Percentiles rank a stretch among this genome's conserved stretches.
phyloP scores from a whole-genome alignment of 2,113 vertebrate genomes.

The Percina caprodes region DNA sequence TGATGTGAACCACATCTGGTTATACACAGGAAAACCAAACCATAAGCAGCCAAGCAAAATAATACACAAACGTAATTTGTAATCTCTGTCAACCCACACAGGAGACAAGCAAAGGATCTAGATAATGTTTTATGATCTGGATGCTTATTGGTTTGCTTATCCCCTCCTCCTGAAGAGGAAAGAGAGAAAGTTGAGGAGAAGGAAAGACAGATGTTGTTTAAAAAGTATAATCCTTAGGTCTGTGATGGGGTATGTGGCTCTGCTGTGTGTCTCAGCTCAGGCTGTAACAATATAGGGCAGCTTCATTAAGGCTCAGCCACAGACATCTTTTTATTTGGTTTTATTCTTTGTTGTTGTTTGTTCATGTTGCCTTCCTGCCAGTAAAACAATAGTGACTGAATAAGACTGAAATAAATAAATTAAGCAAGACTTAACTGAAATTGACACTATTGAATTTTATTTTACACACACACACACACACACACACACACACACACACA shows the following conservation, averaged over 20 bases:
- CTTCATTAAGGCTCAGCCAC: conserved; percentile 39
- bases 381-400: background rate
- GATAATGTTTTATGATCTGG: conserved; percentile 58
- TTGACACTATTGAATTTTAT: too few species aligned
- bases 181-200: conserved; percentile 21
- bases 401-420: background rate
- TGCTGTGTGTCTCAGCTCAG: conserved; percentile 56
- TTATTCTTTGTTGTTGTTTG: conserved; percentile 44
- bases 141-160: conserved; percentile 49
- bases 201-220: conserved; percentile 70
- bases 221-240: conserved; percentile 63
- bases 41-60: conserved; percentile 48
- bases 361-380: conserved; percentile 4
- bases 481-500: too few species aligned
- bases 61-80: conserved; percentile 55
- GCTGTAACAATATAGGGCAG: conserved; percentile 51
- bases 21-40: conserved; percentile 50
- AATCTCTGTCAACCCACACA: conserved; percentile 49
- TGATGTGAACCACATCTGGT: conserved; percentile 50
- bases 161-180: conserved; percentile 12
- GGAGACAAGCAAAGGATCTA: conserved; percentile 43
- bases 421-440: background rate
- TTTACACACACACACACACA: too few species aligned
- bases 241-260: conserved; percentile 60
- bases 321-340: conserved; percentile 40